These are phyloP conservation scores for Phylloscopus trochiloides DNA, from an alignment of 2,113 vertebrate species.

Conservation along the genomic window DNA sequence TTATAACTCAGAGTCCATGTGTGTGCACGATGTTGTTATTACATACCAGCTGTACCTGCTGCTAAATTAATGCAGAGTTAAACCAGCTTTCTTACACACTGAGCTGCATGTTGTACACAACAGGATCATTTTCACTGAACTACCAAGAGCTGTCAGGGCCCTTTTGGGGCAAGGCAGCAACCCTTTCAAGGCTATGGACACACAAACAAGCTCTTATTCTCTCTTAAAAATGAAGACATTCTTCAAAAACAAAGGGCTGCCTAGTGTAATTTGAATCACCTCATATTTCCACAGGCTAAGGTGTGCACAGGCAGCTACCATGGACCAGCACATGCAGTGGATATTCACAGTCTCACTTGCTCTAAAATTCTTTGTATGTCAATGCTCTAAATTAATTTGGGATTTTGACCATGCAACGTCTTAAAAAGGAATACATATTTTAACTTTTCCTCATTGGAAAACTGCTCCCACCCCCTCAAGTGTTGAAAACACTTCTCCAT, in stretches of 20 bases:
- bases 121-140: not conserved
- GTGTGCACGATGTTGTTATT: not conserved
- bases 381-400: not conserved
- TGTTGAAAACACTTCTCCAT: not conserved
- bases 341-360: not conserved
- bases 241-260: not conserved
- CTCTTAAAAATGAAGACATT: not conserved
- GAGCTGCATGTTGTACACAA: not conserved
- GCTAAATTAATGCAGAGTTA: not conserved
- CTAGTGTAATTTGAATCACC: not conserved
- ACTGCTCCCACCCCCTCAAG: not conserved
- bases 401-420: not conserved
- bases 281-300: not conserved
- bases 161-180: not conserved
- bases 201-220: not conserved
- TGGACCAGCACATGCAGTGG: not conserved
- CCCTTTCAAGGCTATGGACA: not conserved
- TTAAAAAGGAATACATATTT: slow-evolving; percentile 14
- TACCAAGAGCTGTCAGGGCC: not conserved
- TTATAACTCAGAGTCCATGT: not conserved
- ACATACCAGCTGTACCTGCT: not conserved
- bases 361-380: not conserved
- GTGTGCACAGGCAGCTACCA: not conserved
- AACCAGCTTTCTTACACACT: not conserved
- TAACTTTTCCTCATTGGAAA: slow-evolving; percentile 18